Base-by-base conservation (phyloP, 2,888 invertebrate genomes). In the Lissocephala sabroskyi region DNA sequence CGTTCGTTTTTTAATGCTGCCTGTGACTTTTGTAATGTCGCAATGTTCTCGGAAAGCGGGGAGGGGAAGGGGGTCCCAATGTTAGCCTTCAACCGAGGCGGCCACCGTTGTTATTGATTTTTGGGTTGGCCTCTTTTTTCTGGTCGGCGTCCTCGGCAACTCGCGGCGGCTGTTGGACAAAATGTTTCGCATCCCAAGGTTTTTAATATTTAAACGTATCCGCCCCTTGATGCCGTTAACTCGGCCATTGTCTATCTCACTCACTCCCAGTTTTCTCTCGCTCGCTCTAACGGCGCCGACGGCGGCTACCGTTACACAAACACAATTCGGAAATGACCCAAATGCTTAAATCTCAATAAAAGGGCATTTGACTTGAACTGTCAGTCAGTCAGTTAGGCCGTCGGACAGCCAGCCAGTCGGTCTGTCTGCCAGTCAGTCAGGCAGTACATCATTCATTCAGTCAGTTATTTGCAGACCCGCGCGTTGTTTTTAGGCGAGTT, bases 301-400 rank as follows among this genome's bases (percentile, higher is more conserved):
- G 9, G 36, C 36, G 36, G 10, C n/a, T 13, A 11, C 49, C 53
- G 70, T 54, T 54, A 56, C 52, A 61, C 61, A 68, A 68, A 73
- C 63, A 68, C 68, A 60, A 58, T 68, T 68, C 68, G 65, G 56
- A 73, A 68, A 52, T 73, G 70, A 70, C 70, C 73, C 59, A 73
- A 65, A 73, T 68, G 65, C 55, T 70, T 62, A 65, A 73, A 73
- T 65, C 65, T 65, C 73, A 70, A 73, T 68, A 62, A 60, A 65
- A 56, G 59, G 57, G 49, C 58, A 62, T 56, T 63, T 68, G 64
- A 45, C 65, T 62, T 61, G 62, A 67, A 56, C 68, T 65, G 68
- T 71, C 73, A 71, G 59, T 59, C 59, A 58, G 50, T 39, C 40
- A 13, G 37, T 17, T 11, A 39, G 32, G 11, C 18, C 30, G 51